Base-by-base conservation (phyloP, 2,113 vertebrate species). In the Xiphorhynchus elegans region DNA sequence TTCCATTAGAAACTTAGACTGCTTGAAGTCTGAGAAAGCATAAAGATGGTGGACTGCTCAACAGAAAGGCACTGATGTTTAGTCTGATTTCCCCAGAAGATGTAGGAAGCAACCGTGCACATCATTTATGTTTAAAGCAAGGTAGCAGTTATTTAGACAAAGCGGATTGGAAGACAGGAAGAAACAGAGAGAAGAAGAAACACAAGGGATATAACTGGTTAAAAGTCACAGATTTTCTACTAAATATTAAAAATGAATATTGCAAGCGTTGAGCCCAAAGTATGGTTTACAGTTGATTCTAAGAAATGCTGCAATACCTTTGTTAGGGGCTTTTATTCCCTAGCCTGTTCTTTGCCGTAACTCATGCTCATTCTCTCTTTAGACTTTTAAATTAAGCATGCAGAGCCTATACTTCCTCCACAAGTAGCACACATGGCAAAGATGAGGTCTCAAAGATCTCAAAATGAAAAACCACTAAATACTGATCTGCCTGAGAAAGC, bases 21-120 rank as follows among this genome's bases (percentile, higher is more conserved):
- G 98, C 98, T 99, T 98, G 99, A 98, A 98, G 99, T 99, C 98
- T 99, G 99, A 97, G 99, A 99, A 97, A 99, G 99, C 99, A 99
- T 99, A 99, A 99, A 99, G 98, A 99, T 99, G 99, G 99, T 99
- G 97, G 99, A 99, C 98, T 99, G 99, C 98, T 99, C 99, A 76
- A 98, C 98, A 98, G 99, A 98, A 98, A 99, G 99, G 98, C 99
- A 98, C 97, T 98, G 98, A 94, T 98, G 99, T 98, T 98, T 98
- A 96, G 98, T 98, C 99, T 99, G 97, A 91, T 95, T 93, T 98
- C 95, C 98, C 97, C 97, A 95, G 98, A 55, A 97, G 96, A 96
- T 97, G 97, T 95, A 96, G 96, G 96, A 98, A 97, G 92, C 66
- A 97, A 94, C 76, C 97, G 81, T 97, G 95, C 85, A 89, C 97